A percentile compares a stretch with the other conserved stretches of the same genome.
phyloP scores from a whole-genome alignment of 2,888 invertebrate genomes.

The Protodeltote pygarga region DNA sequence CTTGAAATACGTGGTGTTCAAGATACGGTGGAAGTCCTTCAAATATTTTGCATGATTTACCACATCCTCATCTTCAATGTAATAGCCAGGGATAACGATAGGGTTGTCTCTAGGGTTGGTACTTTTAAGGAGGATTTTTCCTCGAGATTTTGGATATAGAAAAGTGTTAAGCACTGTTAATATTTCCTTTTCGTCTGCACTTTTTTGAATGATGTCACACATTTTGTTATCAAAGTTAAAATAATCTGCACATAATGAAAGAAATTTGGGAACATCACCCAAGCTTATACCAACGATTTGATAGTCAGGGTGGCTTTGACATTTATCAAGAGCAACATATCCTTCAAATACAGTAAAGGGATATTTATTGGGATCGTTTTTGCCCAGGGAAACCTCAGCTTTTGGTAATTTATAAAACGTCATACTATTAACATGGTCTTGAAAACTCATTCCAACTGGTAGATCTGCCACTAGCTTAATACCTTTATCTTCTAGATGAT shows the following conservation, averaged over 20 bases:
- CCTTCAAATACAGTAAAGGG: slow-evolving; percentile 45
- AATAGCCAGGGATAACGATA: too few species aligned
- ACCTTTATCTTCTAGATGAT: background rate
- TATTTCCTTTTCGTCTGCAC: too few species aligned
- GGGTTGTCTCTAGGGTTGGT: too few species aligned
- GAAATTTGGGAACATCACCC: background rate
- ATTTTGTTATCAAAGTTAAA: slow-evolving; percentile 38
- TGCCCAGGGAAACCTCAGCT: slow-evolving; percentile 53
- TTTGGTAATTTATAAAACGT: slow-evolving; percentile 28
- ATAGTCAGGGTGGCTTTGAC: slow-evolving; percentile 74
- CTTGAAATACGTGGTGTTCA: too few species aligned
- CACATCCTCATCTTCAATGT: too few species aligned
- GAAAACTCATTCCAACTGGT: background rate
- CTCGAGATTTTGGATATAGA: too few species aligned
- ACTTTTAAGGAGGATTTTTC: too few species aligned
- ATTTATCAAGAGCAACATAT: slow-evolving; percentile 86
- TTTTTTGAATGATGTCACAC: slow-evolving; percentile 36
- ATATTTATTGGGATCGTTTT: slow-evolving; percentile 52
- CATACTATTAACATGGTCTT: background rate
- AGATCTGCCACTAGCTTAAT: background rate
- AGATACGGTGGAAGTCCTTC: too few species aligned
- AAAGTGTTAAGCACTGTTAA: too few species aligned
- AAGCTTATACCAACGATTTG: slow-evolving; percentile 36
- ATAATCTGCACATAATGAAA: slow-evolving; percentile 25
- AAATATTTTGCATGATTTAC: too few species aligned